A percentile compares a stretch with the other conserved stretches of the same genome.
These are phyloP conservation scores for Bostrychus sinensis DNA, from an alignment of 2,113 vertebrate species.

Conservation along the genomic window DNA sequence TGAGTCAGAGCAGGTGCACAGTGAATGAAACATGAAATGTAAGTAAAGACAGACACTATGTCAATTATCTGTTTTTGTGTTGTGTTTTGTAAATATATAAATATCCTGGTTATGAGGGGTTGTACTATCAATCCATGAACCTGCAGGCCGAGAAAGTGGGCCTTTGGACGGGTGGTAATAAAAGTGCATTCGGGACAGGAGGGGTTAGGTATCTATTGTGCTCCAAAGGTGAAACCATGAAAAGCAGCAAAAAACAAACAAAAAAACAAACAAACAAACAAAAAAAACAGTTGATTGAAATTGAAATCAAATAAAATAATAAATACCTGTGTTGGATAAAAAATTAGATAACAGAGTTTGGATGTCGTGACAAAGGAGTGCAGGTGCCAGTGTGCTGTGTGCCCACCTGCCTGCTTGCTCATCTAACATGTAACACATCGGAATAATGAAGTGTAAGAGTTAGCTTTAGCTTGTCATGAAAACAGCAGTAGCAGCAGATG, in stretches of 20 bases:
- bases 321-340: conserved; percentile 11
- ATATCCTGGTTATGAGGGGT: conserved; percentile 38
- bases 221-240: conserved; percentile 58
- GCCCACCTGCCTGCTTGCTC: conserved; percentile 38
- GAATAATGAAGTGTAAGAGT: conserved; percentile 71
- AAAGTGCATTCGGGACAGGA: conserved; percentile 55
- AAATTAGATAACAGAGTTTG: conserved; percentile 46
- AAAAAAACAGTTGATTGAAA: too few relatives aligned
- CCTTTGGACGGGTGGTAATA: conserved; percentile 58
- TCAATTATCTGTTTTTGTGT: too few relatives aligned
- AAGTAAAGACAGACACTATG: neutral
- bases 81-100: conserved; percentile 34
- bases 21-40: neutral
- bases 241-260: conserved; percentile 33
- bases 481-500: conserved; percentile 56
- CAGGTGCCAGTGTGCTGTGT: conserved; percentile 52
- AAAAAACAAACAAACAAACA: conserved; percentile 22
- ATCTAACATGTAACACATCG: conserved; percentile 54
- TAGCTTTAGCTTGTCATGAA: conserved; percentile 73
- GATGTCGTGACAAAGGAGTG: conserved; percentile 42
- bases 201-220: conserved; percentile 50
- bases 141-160: conserved; percentile 55
- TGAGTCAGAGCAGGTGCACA: conserved; percentile 40
- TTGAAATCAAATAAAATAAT: conserved; percentile 43
- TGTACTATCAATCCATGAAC: conserved; percentile 44